Percentiles rank a stretch among this genome's conserved stretches.
Conservation (phyloP, 2,888 invertebrate genomes). For the Lepetodrilus schrolli region DNA sequence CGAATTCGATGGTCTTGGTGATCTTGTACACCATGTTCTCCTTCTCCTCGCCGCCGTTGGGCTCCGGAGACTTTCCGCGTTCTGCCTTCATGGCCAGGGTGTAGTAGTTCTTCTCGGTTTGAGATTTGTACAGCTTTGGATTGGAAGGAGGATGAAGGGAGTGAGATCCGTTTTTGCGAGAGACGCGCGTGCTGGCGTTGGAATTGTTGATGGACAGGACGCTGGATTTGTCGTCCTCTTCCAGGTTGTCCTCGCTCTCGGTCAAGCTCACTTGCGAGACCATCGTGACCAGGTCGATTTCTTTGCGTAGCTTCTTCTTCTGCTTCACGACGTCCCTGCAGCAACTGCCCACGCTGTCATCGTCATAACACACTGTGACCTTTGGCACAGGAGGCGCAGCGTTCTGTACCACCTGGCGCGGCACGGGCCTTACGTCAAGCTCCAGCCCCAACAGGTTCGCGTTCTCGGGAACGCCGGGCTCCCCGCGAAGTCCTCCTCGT, state of each 20-base stretch:
- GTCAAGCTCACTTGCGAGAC: slow-evolving; percentile 46
- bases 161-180: neutral
- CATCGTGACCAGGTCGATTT: slow-evolving; percentile 55
- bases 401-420: neutral
- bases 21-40: slow-evolving; percentile 41
- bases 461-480: neutral
- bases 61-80: slow-evolving; percentile 33
- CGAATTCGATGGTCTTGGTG: slow-evolving; percentile 55
- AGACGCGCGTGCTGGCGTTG: neutral
- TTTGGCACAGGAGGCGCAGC: slow-evolving; percentile 1
- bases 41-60: neutral
- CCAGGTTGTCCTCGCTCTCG: slow-evolving; percentile 37
- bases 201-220: neutral
- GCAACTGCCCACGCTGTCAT: slow-evolving; percentile 35
- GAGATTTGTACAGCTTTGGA: slow-evolving; percentile 49
- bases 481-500: neutral
- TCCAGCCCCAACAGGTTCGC: neutral
- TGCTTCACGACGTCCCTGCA: slow-evolving; percentile 22
- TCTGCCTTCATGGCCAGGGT: slow-evolving; percentile 48
- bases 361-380: slow-evolving; percentile 50
- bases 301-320: slow-evolving; percentile 31
- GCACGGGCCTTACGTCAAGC: neutral
- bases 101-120: slow-evolving; percentile 53
- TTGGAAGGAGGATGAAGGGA: slow-evolving; percentile 32
- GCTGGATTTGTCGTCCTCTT: slow-evolving; percentile 14